Conservation (phyloP, 2,888 invertebrate species). For the Tenodera sinensis region DNA sequence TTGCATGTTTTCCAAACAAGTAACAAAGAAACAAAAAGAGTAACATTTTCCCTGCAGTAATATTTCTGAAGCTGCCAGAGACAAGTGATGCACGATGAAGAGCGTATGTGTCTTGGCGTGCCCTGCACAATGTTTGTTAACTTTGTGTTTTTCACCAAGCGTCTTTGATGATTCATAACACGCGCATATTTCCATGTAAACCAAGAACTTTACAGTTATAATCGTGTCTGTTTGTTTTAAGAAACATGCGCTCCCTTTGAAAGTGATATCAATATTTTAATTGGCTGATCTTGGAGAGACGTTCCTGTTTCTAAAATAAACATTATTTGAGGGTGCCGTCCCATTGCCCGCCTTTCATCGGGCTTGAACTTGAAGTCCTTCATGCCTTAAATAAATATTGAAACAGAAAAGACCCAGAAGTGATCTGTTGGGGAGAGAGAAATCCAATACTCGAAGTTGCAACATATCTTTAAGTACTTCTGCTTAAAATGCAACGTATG, state of each 20-base stretch:
- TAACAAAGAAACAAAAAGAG: too few relatives aligned
- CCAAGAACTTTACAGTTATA: neutral
- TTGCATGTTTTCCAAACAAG: too few relatives aligned
- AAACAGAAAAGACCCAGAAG: neutral
- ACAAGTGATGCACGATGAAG: neutral
- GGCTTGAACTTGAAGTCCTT: neutral
- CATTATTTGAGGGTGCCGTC: neutral
- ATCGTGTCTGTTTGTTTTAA: neutral
- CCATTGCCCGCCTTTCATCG: neutral
- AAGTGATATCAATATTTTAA: constrained; percentile 22
- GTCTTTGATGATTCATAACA: neutral
- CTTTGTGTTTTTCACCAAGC: neutral
- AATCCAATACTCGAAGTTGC: neutral
- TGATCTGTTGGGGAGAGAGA: neutral
- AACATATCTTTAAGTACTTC: neutral
- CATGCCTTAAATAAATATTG: neutral
- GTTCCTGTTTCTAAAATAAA: neutral
- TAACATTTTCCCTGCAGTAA: neutral
- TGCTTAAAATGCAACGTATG: neutral
- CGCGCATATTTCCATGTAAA: neutral
- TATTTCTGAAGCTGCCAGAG: neutral
- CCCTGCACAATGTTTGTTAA: neutral
- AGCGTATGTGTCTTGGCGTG: neutral
- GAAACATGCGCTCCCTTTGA: neutral
- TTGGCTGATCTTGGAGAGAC: constrained; percentile 1